Conservation (phyloP, 2,888 invertebrate species). For the Trisateles emortualis region DNA sequence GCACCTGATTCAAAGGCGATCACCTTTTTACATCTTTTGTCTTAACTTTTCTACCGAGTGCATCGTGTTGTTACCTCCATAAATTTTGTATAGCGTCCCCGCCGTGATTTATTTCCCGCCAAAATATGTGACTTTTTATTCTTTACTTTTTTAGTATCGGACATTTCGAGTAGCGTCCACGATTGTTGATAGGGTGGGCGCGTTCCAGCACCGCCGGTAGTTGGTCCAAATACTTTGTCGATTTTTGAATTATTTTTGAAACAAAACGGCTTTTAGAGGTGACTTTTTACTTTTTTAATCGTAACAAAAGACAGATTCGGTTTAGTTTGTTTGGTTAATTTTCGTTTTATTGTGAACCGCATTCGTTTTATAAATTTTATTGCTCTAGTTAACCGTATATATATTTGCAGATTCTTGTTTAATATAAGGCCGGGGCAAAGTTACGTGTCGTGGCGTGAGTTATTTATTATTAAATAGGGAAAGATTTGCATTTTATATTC, state of each 20-base stretch:
- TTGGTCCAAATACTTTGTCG: constrained; percentile 71
- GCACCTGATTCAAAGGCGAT: constrained; percentile 23
- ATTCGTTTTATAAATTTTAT: not conserved
- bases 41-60: constrained; percentile 70
- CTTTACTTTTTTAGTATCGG: constrained; percentile 74
- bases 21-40: constrained; percentile 61
- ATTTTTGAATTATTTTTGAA: constrained; percentile 66
- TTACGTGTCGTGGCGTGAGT: not conserved
- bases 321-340: constrained; percentile 25
- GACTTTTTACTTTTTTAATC: constrained; percentile 60
- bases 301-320: constrained; percentile 69
- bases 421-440: constrained; percentile 9
- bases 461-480: not conserved
- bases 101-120: constrained; percentile 85
- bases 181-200: constrained; percentile 82
- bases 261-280: constrained; percentile 71
- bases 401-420: not conserved
- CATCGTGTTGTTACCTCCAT: constrained; percentile 74
- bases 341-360: constrained; percentile 16
- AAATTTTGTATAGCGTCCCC: constrained; percentile 83
- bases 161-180: constrained; percentile 83
- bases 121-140: constrained; percentile 78
- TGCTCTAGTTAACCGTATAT: no score
- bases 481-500: not conserved
- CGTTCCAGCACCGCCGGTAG: constrained; percentile 81